Percentiles rank a stretch among this genome's conserved stretches.
These are phyloP conservation scores for Acronicta alni DNA, from an alignment of 2,888 invertebrate genomes.

Conservation along the genomic window DNA sequence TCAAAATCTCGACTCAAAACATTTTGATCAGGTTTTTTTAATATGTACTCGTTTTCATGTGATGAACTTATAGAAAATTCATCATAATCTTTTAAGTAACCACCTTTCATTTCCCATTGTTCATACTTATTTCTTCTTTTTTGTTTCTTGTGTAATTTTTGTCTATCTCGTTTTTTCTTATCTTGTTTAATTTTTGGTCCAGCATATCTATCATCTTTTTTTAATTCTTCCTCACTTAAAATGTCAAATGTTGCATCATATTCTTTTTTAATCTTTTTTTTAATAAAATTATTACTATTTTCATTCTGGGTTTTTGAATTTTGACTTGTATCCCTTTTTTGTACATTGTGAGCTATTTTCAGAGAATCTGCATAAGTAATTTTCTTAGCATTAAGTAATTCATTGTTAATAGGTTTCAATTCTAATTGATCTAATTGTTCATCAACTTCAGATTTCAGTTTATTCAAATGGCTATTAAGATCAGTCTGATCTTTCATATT, in stretches of 20 bases:
- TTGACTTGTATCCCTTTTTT: constrained; percentile 57
- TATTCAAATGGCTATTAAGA: constrained; percentile 14
- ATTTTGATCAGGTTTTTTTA: constrained; percentile 64
- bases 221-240: constrained; percentile 76
- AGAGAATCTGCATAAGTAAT: constrained; percentile 80
- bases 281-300: constrained; percentile 80
- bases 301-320: constrained; percentile 71
- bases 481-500: constrained; percentile 45
- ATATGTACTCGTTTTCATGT: constrained; percentile 65
- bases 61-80: constrained; percentile 70
- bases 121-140: constrained; percentile 83
- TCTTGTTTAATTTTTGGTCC: constrained; percentile 73
- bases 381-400: constrained; percentile 58
- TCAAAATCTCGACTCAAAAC: constrained; percentile 59
- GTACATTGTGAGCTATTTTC: constrained; percentile 61
- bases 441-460: constrained; percentile 37
- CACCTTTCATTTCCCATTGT: constrained; percentile 84
- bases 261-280: constrained; percentile 64
- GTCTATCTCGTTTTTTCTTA: constrained; percentile 77
- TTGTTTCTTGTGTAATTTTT: constrained; percentile 79
- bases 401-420: constrained; percentile 27
- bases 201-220: constrained; percentile 80
- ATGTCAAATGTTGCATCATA: constrained; percentile 57
- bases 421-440: constrained; percentile 30
- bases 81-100: constrained; percentile 80